Base-by-base conservation (phyloP, 2,888 invertebrate species). In the Lagria hirta region DNA sequence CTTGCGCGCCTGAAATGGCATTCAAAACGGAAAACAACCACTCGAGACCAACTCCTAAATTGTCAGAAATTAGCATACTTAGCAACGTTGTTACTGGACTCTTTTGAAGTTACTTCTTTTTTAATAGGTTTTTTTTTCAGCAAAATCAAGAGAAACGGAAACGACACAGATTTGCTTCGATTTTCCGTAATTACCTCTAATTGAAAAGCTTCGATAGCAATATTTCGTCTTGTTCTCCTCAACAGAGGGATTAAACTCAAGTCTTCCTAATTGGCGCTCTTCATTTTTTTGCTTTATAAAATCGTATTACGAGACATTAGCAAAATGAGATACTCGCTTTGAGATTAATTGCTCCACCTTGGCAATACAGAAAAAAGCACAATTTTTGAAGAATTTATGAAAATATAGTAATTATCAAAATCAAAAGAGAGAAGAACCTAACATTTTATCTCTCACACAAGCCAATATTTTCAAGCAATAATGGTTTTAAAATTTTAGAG, bases 61-160 rank as follows among this genome's bases (percentile, higher is more conserved):
- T 49, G 45, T 46, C 43, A 44, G 37, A 52, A 51, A 55, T 53
- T 55, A 55, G 46, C 55, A 55, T 55, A 55, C 42, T 51, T 51
- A 51, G 53, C 44, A 49, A 53, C 53, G 53, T 55, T 51, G 53
- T 52, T 51, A 51, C 48, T 40, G 44, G 42, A 36, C 34, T 17
- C 41, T 50, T 52, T 54, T 52, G 51, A 52, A 49, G 51, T 52
- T n/a, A n/a, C n/a, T n/a, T n/a, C n/a, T 46, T 42, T 44, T 42
- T 45, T 49, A 48, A 35, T 37, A 47, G 42, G 43, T 47, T 47
- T 47, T 36, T 42, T 43, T 47, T 42, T 43, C 43, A 43, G 48
- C 43, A 16, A 42, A 29, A n/a, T n/a, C n/a, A n/a, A n/a, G n/a
- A n/a, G 34, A 42, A 21, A 37, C 23, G 33, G 27, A 24, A 37